phyloP scores from a whole-genome alignment of 2,113 vertebrate genomes.

The Donacobius atricapilla region DNA sequence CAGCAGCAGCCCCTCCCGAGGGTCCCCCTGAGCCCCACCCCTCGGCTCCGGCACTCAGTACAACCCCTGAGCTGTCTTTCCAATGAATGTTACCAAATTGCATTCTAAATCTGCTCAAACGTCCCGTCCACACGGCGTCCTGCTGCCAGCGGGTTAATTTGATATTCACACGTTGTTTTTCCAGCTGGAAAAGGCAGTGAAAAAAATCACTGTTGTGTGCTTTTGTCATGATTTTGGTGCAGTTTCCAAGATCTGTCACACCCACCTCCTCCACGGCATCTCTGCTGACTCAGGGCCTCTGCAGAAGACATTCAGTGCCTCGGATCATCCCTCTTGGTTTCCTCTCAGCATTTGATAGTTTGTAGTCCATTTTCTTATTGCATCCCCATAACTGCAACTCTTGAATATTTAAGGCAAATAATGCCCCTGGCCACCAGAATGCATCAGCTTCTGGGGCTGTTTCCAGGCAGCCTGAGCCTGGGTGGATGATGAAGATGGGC shows the following conservation, averaged over 20 bases:
- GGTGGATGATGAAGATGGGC: rapidly evolving
- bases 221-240: not conserved
- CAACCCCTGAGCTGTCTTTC: not conserved
- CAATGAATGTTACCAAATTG: not conserved
- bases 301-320: not conserved
- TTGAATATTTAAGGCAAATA: not conserved
- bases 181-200: not conserved
- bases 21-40: not conserved
- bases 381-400: not conserved
- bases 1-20: not conserved
- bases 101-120: not conserved
- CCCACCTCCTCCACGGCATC: not conserved
- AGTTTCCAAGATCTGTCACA: not conserved
- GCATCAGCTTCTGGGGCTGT: not conserved
- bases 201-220: not conserved
- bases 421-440: not conserved
- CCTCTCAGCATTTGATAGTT: not conserved
- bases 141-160: not conserved
- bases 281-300: not conserved
- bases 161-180: not conserved
- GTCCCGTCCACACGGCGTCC: not conserved
- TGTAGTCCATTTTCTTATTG: not conserved
- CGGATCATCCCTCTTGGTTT: not conserved
- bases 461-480: not conserved
- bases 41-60: rapidly evolving